Base-by-base conservation (phyloP, 2,113 vertebrate genomes). In the Paramormyrops kingsleyae region DNA sequence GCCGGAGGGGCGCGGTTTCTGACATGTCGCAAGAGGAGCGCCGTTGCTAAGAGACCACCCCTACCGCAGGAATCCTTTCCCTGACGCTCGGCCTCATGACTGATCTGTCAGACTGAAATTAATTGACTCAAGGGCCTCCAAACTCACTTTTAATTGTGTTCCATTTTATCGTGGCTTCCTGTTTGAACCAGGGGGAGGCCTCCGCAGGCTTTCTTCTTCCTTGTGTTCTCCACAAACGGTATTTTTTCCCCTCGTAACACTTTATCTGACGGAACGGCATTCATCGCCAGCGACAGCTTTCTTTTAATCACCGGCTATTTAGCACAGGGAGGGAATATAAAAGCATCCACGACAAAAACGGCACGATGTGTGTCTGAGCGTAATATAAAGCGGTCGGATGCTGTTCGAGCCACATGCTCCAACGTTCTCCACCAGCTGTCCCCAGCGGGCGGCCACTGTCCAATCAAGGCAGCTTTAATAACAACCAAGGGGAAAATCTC, bases 41-140 rank as follows among this genome's bases (percentile, higher is more conserved):
- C 90, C 92, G 95, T 97, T 97, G 97, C 97, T 95, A 95, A 94
- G 96, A 97, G 95, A 97, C 96, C 92, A 89, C 92, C 93, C 93
- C 91, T 91, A 42, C 5, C 24, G 2, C 84, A 44, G 90, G 90
- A 90, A 92, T 90, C 77, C 94, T 94, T 94, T 92, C 91, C 93
- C 93, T 94, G 91, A 52, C 89, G 83, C 88, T 70, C 92, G 92
- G 93, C 90, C 91, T 93, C 92, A 90, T 93, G 91, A 93, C 93
- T 93, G 91, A 93, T 93, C 93, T 87, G 87, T 47, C 90, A 88
- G 88, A 89, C 87, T 92, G 90, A 92, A 94, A 94, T 92, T 91
- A 94, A 93, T 92, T 92, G 91, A 92, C 92, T 91, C 90, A 89
- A 88, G 90, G 88, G 91, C 90, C 90, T 49, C n/a, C 44, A 92